phyloP scores from a whole-genome alignment of 2,888 invertebrate genomes.

The Apamea sordens region DNA sequence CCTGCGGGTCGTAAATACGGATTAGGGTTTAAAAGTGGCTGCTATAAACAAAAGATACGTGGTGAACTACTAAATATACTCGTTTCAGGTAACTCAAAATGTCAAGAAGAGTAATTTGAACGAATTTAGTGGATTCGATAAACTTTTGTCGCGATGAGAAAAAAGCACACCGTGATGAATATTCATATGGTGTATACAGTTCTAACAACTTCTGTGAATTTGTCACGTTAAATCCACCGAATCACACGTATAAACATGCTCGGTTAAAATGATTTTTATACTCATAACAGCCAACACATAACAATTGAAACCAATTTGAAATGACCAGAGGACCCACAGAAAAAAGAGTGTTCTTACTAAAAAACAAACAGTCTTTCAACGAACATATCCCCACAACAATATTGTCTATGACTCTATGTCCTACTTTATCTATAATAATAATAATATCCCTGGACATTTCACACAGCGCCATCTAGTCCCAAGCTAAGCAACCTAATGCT shows the following conservation, averaged over 20 bases:
- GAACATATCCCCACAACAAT: not conserved
- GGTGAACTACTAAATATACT: slow-evolving; percentile 14
- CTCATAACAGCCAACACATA: not conserved
- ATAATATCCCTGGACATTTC: too few species aligned
- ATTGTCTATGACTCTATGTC: slow-evolving; percentile 22
- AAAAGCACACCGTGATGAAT: not conserved
- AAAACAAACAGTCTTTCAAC: not conserved
- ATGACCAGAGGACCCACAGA: not conserved
- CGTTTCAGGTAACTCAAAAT: slow-evolving; percentile 20
- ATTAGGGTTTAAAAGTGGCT: slow-evolving; percentile 37
- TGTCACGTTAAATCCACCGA: not conserved
- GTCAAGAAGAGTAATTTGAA: not conserved
- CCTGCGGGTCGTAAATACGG: slow-evolving; percentile 47
- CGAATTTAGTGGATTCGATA: slow-evolving; percentile 5
- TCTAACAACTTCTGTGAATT: not conserved
- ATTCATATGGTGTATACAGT: not conserved
- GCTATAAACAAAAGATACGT: slow-evolving; percentile 42
- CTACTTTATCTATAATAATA: too few species aligned
- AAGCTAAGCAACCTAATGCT: too few species aligned
- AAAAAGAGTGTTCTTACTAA: not conserved
- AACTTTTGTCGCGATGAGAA: not conserved
- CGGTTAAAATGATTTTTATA: not conserved
- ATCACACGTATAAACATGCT: not conserved
- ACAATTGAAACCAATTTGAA: not conserved
- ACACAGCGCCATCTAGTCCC: too few species aligned